Conservation (phyloP, 2,797 vertebrate species). For the Pelochelys cantorii region DNA sequence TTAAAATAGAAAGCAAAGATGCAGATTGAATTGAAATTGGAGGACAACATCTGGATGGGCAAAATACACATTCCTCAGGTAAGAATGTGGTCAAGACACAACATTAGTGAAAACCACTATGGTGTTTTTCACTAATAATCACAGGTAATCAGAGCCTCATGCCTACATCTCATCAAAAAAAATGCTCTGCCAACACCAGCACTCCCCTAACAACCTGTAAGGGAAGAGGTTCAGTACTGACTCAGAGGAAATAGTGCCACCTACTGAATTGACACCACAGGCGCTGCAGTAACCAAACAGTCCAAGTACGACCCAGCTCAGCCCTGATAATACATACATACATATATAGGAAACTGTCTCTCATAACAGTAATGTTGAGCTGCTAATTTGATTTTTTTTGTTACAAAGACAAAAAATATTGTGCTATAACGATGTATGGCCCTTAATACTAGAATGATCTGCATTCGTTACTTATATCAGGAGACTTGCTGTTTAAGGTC, state of each 20-base stretch:
- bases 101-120: fast-evolving
- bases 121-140: background rate
- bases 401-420: background rate
- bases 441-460: background rate
- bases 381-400: background rate
- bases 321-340: background rate
- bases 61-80: background rate
- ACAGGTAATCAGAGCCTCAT: background rate
- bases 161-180: background rate
- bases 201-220: background rate
- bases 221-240: fast-evolving
- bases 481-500: background rate
- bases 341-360: background rate
- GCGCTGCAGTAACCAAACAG: background rate
- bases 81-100: background rate
- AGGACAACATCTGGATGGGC: background rate
- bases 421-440: background rate
- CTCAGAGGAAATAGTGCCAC: constrained; percentile 56
- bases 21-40: background rate
- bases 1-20: background rate
- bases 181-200: background rate
- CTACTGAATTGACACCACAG: constrained; percentile 42
- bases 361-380: background rate
- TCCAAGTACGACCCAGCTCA: background rate
- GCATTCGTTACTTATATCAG: background rate